phyloP scores from a whole-genome alignment of 2,797 vertebrate genomes.

The Champsocephalus gunnari region DNA sequence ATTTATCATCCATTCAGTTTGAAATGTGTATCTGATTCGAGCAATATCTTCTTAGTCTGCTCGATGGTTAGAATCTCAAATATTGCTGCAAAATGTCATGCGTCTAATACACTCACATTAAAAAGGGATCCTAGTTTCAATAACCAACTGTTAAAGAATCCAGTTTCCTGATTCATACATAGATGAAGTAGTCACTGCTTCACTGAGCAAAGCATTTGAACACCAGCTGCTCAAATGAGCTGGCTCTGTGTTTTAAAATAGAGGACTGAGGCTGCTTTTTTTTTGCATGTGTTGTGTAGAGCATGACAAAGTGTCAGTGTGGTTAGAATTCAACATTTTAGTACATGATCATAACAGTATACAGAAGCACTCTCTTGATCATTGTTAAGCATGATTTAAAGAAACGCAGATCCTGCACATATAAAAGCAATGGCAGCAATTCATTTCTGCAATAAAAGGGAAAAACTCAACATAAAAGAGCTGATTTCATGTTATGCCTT shows the following conservation, averaged over 20 bases:
- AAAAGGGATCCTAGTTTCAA: slow-evolving; percentile 1
- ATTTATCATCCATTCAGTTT: neutral
- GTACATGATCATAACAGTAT: neutral
- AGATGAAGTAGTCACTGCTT: slow-evolving; percentile 41
- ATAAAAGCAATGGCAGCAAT: neutral
- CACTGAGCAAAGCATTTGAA: slow-evolving; percentile 45
- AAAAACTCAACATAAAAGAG: neutral
- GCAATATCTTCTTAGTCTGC: neutral
- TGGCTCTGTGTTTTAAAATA: slow-evolving; percentile 38
- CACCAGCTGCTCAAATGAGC: slow-evolving; percentile 48
- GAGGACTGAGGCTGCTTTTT: neutral
- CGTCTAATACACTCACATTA: too few species aligned
- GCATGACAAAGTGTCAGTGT: neutral
- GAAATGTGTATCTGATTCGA: neutral
- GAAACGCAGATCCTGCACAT: neutral
- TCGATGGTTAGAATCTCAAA: neutral
- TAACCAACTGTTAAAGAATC: slow-evolving; percentile 22
- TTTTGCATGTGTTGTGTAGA: neutral
- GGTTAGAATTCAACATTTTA: neutral
- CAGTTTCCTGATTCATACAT: slow-evolving; percentile 34
- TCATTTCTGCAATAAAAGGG: neutral
- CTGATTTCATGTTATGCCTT: slow-evolving; percentile 13
- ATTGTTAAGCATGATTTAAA: neutral
- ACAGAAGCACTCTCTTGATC: neutral
- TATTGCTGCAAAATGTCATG: neutral